phyloP scores from a whole-genome alignment of 2,888 invertebrate genomes.

The Drosophila basisetae region DNA sequence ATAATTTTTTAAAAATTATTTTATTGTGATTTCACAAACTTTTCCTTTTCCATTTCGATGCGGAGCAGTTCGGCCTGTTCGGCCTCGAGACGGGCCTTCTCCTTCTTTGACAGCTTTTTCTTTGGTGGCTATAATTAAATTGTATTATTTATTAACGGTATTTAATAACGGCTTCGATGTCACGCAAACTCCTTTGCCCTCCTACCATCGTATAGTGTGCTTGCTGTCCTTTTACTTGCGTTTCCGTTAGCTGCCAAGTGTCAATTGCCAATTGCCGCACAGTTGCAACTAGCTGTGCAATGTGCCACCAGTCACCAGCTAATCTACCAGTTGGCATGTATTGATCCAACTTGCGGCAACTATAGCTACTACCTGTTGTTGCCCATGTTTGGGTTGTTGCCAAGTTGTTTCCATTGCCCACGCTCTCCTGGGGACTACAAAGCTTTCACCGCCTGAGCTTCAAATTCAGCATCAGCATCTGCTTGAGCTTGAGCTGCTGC shows the following conservation, averaged over 20 bases:
- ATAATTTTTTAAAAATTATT: not conserved
- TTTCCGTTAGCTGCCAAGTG: constrained; percentile 27
- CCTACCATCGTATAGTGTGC: constrained; percentile 39
- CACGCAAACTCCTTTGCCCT: not conserved
- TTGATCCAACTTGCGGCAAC: constrained; percentile 55
- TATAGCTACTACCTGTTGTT: constrained; percentile 40
- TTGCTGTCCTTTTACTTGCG: constrained; percentile 25
- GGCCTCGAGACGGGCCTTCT: constrained; percentile 84
- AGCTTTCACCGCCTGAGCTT: constrained; percentile 30
- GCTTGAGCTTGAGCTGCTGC: constrained; percentile 10
- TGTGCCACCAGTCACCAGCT: not conserved
- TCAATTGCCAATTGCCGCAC: constrained; percentile 30
- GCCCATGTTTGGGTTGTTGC: constrained; percentile 22
- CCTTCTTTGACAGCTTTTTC: constrained; percentile 86
- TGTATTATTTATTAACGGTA: constrained; percentile 28
- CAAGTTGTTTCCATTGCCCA: constrained; percentile 42
- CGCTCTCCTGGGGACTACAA: constrained; percentile 33
- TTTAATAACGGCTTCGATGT: constrained; percentile 15
- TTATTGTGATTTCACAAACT: constrained; percentile 61
- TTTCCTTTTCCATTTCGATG: constrained; percentile 85
- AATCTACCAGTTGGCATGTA: constrained; percentile 18
- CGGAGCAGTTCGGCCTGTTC: constrained; percentile 85
- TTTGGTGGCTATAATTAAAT: constrained; percentile 81
- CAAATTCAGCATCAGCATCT: constrained; percentile 19
- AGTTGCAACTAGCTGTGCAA: constrained; percentile 27